phyloP scores from a whole-genome alignment of 35 echinoderm and acorn worm species.

The Lytechinus variegatus region DNA sequence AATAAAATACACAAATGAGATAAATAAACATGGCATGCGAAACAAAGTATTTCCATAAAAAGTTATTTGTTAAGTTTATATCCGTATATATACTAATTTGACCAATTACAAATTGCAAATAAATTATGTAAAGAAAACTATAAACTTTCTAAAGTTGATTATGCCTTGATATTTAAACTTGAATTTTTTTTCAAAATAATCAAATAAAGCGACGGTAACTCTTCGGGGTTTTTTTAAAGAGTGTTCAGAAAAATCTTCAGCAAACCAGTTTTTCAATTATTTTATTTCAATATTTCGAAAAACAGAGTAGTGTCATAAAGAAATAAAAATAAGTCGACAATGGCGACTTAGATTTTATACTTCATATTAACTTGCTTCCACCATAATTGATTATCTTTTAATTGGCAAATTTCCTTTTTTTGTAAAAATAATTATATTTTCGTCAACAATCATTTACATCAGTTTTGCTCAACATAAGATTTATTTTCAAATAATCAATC shows the following conservation, averaged over 20 bases:
- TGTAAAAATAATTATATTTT: neutral
- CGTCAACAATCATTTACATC: neutral
- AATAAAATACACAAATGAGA: too few relatives aligned
- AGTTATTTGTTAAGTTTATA: too few relatives aligned
- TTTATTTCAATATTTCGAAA: neutral
- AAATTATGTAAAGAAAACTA: too few relatives aligned
- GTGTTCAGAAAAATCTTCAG: neutral
- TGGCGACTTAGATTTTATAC: neutral
- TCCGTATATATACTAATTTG: too few relatives aligned
- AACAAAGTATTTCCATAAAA: too few relatives aligned
- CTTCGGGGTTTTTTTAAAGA: neutral
- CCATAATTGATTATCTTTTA: neutral
- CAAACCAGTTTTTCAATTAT: neutral
- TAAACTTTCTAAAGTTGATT: too few relatives aligned
- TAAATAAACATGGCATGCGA: too few relatives aligned
- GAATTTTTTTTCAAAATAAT: too few relatives aligned
- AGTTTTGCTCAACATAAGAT: neutral
- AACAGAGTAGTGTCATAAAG: neutral
- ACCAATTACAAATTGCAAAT: too few relatives aligned
- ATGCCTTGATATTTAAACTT: too few relatives aligned
- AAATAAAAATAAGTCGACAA: neutral
- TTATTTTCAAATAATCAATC: neutral
- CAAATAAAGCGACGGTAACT: too few relatives aligned
- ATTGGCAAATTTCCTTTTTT: neutral
- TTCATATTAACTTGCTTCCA: neutral